A percentile compares a stretch with the other conserved stretches of the same genome.
phyloP scores from a whole-genome alignment of 2,113 vertebrate genomes.

The Corydoras sp. region DNA sequence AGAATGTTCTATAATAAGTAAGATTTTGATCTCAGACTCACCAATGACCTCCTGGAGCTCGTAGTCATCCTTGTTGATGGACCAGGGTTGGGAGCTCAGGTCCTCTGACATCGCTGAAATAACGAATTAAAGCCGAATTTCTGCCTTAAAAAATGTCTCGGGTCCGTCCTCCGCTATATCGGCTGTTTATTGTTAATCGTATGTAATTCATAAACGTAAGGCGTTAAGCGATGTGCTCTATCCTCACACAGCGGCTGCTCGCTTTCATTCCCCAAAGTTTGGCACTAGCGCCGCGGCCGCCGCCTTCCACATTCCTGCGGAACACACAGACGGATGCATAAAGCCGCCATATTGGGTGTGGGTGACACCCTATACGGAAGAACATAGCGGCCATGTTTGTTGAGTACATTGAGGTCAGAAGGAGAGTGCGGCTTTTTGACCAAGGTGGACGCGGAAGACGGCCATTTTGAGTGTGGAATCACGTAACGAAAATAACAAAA shows the following conservation, averaged over 20 bases:
- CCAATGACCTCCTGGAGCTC: slow-evolving; percentile 96
- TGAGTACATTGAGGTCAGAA: neutral
- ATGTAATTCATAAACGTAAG: slow-evolving; percentile 52
- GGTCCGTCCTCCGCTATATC: slow-evolving; percentile 40
- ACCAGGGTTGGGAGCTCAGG: slow-evolving; percentile 85
- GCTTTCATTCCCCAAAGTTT: slow-evolving; percentile 77
- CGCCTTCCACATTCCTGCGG: slow-evolving; percentile 66
- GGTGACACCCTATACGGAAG: neutral
- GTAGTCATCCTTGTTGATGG: slow-evolving; percentile 93
- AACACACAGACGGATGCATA: slow-evolving; percentile 34
- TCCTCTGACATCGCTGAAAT: slow-evolving; percentile 85
- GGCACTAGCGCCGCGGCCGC: slow-evolving; percentile 64
- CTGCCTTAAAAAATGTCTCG: slow-evolving; percentile 28
- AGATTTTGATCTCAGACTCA: slow-evolving; percentile 57
- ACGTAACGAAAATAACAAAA: neutral
- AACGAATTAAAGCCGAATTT: slow-evolving; percentile 42
- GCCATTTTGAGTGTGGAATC: slow-evolving; percentile 57
- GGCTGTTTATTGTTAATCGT: slow-evolving; percentile 32
- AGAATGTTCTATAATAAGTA: neutral
- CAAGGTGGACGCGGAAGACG: slow-evolving; percentile 37
- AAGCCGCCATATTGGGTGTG: slow-evolving; percentile 60
- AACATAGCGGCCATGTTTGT: slow-evolving; percentile 4
- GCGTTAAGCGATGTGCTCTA: slow-evolving; percentile 44
- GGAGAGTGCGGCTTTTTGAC: neutral
- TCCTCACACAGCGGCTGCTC: slow-evolving; percentile 55